Conservation (phyloP, 2,797 vertebrate genomes). For the Pygocentrus nattereri region DNA sequence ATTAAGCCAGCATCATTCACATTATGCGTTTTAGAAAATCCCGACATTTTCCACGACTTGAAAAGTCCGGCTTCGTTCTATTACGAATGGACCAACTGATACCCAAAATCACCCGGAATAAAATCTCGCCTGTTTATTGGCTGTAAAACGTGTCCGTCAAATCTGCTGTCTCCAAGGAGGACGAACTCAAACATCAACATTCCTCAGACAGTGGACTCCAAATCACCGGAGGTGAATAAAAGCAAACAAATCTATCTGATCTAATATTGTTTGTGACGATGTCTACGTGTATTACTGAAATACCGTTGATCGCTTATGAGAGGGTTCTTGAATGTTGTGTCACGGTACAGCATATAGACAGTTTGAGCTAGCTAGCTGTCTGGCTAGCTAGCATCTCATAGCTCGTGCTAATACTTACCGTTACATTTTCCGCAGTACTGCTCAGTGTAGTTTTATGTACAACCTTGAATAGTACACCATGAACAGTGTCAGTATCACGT, state of each 20-base stretch:
- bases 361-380: not conserved
- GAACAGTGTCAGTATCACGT: too few species aligned
- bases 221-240: not conserved
- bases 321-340: not conserved
- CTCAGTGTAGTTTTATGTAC: too few species aligned
- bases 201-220: not conserved
- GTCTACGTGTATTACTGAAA: too few species aligned
- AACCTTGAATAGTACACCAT: too few species aligned
- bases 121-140: not conserved
- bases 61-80: not conserved
- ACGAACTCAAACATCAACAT: not conserved
- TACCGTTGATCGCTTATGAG: not conserved
- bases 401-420: too few species aligned
- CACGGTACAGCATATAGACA: not conserved
- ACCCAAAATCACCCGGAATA: not conserved
- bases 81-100: not conserved
- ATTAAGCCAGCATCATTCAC: too few species aligned
- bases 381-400: not conserved
- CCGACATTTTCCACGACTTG: too few species aligned
- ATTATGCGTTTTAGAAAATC: too few species aligned
- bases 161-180: not conserved
- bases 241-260: too few species aligned
- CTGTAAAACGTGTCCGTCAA: not conserved
- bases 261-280: too few species aligned
- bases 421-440: too few species aligned